phyloP scores from a whole-genome alignment of 2,113 vertebrate species.

The Python bivittatus region DNA sequence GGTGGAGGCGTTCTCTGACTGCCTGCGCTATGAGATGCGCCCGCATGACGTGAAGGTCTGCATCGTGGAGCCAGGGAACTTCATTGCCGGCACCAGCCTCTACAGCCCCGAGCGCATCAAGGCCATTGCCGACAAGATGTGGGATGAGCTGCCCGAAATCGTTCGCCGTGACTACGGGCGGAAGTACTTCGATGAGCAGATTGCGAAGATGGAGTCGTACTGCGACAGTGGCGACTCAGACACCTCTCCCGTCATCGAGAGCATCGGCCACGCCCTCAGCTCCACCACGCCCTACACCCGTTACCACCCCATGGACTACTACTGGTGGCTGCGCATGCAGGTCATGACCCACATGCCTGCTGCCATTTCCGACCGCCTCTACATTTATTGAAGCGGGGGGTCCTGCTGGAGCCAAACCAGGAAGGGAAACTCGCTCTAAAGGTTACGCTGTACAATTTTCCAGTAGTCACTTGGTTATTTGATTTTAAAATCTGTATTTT shows the following conservation, averaged over 20 bases:
- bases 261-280: conserved; percentile 73
- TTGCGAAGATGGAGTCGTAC: conserved; percentile 75
- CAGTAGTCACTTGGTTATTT: conserved; percentile 51
- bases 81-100: conserved; percentile 77
- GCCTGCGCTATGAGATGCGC: conserved; percentile 80
- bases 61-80: conserved; percentile 81
- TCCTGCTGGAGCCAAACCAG: not conserved
- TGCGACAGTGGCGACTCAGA: conserved; percentile 73
- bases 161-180: conserved; percentile 77
- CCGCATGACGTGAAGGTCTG: conserved; percentile 78
- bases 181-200: conserved; percentile 78
- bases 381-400: conserved; percentile 66
- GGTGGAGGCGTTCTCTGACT: conserved; percentile 80
- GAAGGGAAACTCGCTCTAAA: conserved; percentile 33
- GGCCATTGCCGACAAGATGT: conserved; percentile 77
- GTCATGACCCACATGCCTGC: conserved; percentile 79
- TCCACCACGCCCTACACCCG: conserved; percentile 71
- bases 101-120: conserved; percentile 77
- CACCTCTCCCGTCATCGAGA: conserved; percentile 68
- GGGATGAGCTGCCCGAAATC: conserved; percentile 74
- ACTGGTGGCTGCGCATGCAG: conserved; percentile 84
- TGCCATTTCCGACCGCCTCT: conserved; percentile 75
- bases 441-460: conserved; percentile 48
- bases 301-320: conserved; percentile 85
- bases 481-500: conserved; percentile 65